A percentile compares a stretch with the other conserved stretches of the same genome.
These are phyloP conservation scores for Laticauda laticaudata DNA, from an alignment of 2,113 vertebrate genomes.

Conservation along the genomic window DNA sequence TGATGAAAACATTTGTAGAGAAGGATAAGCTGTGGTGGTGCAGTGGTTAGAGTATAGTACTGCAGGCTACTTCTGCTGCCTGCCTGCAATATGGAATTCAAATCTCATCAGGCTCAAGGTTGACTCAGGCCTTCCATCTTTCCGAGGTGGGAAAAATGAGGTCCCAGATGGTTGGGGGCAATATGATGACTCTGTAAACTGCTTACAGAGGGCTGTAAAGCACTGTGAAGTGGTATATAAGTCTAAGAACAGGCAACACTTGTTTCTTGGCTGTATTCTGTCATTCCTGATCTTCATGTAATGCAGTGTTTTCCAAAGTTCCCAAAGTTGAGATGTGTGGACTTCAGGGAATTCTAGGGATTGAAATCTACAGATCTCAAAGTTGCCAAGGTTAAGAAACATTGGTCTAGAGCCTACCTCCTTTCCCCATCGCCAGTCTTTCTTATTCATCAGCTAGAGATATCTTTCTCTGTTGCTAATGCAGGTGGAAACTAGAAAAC, in stretches of 20 bases:
- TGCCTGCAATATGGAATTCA: too few relatives aligned
- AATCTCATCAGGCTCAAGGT: too few relatives aligned
- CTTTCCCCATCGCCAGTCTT: not conserved
- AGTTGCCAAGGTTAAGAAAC: not conserved
- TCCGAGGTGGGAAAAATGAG: too few relatives aligned
- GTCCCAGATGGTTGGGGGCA: too few relatives aligned
- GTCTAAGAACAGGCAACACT: not conserved
- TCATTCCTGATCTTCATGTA: not conserved
- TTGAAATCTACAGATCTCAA: not conserved
- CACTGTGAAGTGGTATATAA: too few relatives aligned
- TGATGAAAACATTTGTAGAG: not conserved
- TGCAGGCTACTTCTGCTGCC: too few relatives aligned
- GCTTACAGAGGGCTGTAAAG: too few relatives aligned
- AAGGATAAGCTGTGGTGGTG: not conserved
- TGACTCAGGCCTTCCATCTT: too few relatives aligned
- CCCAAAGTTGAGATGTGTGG: not conserved
- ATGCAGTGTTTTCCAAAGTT: not conserved
- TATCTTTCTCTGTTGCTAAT: not conserved
- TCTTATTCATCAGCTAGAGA: not conserved
- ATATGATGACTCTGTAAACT: too few relatives aligned
- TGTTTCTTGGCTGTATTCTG: not conserved
- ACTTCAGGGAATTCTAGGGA: not conserved
- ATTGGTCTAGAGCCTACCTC: not conserved
- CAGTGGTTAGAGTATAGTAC: too few relatives aligned
- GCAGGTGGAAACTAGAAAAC: not conserved